phyloP scores from a whole-genome alignment of 35 echinoderm and acorn worm species.

The Chiridota heheva region DNA sequence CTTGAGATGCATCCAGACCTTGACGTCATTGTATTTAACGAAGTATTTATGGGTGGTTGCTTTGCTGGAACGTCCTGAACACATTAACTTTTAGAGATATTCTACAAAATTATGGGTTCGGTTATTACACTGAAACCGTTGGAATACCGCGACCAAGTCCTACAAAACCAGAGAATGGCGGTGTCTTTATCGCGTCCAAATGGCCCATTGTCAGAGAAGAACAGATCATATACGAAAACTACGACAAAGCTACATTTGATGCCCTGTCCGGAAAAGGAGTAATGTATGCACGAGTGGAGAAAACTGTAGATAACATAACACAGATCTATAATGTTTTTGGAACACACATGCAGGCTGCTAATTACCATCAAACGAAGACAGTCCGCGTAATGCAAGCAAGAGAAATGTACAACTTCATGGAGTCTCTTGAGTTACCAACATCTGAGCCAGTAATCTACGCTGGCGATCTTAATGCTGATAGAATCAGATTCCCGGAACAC shows the following conservation, averaged over 20 bases:
- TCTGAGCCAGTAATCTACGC: constrained; percentile 68
- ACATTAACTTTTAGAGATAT: constrained; percentile 31
- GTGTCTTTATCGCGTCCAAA: constrained; percentile 51
- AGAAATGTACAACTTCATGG: constrained; percentile 65
- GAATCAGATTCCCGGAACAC: constrained; percentile 2
- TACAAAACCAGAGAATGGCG: constrained; percentile 46
- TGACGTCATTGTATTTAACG: constrained; percentile 74
- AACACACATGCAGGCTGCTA: constrained; percentile 62
- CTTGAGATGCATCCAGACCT: constrained; percentile 31
- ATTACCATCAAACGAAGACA: constrained; percentile 5
- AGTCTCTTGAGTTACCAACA: constrained; percentile 35
- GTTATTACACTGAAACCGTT: constrained; percentile 42
- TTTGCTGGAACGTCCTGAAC: constrained; percentile 34
- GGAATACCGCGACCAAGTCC: neutral
- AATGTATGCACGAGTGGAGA: constrained; percentile 41
- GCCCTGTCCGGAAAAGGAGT: constrained; percentile 58
- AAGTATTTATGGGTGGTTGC: constrained; percentile 60
- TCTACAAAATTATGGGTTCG: constrained; percentile 47
- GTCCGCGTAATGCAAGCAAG: constrained; percentile 39
- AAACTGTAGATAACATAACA: constrained; percentile 28
- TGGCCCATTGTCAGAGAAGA: constrained; percentile 43
- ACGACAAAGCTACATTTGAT: neutral
- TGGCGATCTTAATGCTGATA: constrained; percentile 66
- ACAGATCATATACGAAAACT: neutral
- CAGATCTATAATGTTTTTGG: constrained; percentile 62